These are phyloP conservation scores for Ciconia boyciana DNA, from an alignment of 2,113 vertebrate species.

Conservation along the genomic window DNA sequence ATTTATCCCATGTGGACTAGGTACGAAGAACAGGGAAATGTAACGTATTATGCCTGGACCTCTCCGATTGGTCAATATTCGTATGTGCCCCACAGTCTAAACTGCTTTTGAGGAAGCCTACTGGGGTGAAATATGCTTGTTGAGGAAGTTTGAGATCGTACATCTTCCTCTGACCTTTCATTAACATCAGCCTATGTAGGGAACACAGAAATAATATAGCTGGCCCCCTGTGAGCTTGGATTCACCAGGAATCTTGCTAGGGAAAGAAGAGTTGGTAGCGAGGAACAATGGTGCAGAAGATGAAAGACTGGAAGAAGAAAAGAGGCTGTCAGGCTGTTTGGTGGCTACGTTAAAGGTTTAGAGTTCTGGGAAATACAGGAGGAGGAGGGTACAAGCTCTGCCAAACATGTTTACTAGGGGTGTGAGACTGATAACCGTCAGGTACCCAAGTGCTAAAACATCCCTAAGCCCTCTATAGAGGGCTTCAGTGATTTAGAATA, in stretches of 20 bases:
- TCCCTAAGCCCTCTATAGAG: not conserved
- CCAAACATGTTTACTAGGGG: not conserved
- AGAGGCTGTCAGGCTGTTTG: not conserved
- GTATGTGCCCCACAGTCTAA: not conserved
- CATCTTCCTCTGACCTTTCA: not conserved
- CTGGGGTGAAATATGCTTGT: not conserved
- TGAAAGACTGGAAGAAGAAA: not conserved
- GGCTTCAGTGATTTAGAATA: not conserved
- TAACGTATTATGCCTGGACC: not conserved
- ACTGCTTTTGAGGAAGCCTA: not conserved
- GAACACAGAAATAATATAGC: not conserved
- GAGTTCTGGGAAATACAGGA: not conserved
- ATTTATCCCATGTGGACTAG: not conserved
- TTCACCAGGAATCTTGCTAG: not conserved
- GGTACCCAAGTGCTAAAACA: not conserved
- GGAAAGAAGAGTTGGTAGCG: not conserved
- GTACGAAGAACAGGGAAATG: not conserved
- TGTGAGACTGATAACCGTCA: not conserved
- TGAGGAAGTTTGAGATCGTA: not conserved
- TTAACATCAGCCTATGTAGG: not conserved
- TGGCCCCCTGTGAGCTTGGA: not conserved
- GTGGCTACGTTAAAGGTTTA: not conserved
- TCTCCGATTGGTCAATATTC: accelerated
- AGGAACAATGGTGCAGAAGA: not conserved
- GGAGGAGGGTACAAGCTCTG: not conserved